These are phyloP conservation scores for Mionectes macconnelli DNA, from an alignment of 2,113 vertebrate genomes.

Conservation along the genomic window DNA sequence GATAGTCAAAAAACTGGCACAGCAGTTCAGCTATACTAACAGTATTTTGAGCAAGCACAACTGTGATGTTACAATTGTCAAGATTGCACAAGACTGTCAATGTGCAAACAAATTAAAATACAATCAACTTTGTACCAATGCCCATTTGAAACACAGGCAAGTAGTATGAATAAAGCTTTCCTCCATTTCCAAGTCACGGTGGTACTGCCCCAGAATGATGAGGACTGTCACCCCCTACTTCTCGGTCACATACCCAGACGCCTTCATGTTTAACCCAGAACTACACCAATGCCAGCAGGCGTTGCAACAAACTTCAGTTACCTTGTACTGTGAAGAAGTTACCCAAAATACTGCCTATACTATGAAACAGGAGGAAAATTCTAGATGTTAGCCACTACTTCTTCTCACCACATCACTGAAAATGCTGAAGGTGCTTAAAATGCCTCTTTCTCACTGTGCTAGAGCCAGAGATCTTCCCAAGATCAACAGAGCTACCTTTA, in stretches of 20 bases:
- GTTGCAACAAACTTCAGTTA: neutral
- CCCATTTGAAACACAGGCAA: neutral
- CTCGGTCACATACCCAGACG: neutral
- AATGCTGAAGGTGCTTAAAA: neutral
- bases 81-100: neutral
- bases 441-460: neutral
- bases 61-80: neutral
- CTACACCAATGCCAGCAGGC: fast-evolving
- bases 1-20: neutral
- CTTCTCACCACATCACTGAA: neutral
- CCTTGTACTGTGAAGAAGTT: neutral
- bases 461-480: neutral
- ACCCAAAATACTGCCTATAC: neutral
- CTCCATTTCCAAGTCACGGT: neutral
- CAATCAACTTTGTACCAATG: neutral
- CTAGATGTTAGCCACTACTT: neutral
- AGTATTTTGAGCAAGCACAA: neutral
- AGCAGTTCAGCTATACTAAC: neutral
- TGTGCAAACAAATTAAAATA: neutral
- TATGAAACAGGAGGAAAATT: neutral
- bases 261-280: neutral
- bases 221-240: neutral
- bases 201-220: neutral
- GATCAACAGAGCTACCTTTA: neutral
- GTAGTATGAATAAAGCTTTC: fast-evolving